Evolutionary conservation across 2,797 vertebrate species (phyloP).

Genomic region (Gymnothorax javanicus): DNA sequence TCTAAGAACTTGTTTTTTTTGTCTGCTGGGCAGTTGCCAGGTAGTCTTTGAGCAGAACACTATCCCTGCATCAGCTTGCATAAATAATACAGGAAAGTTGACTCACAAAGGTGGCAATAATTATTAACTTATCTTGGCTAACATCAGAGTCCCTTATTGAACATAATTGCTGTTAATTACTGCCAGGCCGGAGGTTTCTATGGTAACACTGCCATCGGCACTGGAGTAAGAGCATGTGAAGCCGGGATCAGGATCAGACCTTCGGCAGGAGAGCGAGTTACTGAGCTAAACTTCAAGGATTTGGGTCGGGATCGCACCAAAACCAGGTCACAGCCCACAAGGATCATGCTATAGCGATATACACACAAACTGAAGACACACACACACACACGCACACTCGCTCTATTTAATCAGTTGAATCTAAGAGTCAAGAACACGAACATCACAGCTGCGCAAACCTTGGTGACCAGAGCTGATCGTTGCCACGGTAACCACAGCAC

Average conservation of each 20-base stretch:
- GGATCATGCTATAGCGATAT: not conserved
- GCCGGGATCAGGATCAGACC: not conserved
- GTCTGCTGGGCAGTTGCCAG: not conserved
- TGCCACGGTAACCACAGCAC: not conserved
- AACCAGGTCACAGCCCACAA: not conserved
- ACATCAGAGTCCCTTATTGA: conserved; percentile 29
- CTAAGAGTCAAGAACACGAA: conserved; percentile 17
- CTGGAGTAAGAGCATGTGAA: conserved; percentile 27
- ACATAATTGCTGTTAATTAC: conserved; percentile 40
- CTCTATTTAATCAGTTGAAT: conserved; percentile 30
- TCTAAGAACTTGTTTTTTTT: too few relatives aligned
- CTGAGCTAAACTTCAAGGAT: not conserved
- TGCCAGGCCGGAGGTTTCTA: conserved; percentile 22
- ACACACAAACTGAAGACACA: not conserved
- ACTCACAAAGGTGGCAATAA: conserved; percentile 24
- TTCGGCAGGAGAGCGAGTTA: not conserved
- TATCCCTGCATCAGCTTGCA: conserved; percentile 8
- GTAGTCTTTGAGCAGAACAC: not conserved
- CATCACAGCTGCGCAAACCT: conserved; percentile 28
- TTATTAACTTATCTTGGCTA: conserved; percentile 31
- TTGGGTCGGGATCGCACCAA: not conserved
- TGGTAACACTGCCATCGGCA: not conserved
- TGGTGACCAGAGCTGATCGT: not conserved
- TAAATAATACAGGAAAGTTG: conserved; percentile 13
- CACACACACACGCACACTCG: not conserved